Evolutionary conservation across 2,888 invertebrate genomes (phyloP), one percentile per base, ranked within the genome.

Genomic region (Campopleginae sp.): DNA sequence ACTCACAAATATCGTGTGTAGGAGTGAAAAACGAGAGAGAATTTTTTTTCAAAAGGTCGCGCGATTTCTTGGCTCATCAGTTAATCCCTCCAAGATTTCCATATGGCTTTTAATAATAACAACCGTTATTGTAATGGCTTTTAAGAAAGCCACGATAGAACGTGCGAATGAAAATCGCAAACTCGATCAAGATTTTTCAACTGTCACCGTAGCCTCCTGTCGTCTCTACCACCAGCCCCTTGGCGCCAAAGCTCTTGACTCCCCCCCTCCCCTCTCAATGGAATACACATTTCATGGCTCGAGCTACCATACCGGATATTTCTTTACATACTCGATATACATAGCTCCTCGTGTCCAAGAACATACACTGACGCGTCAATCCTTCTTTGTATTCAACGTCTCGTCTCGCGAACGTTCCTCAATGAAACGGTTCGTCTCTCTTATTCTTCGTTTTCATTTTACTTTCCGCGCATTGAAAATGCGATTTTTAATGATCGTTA

Each of bases 221-320:
- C 14, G 2, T 44, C 3, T 61, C 17, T 44, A 14, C 14, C 42
- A 71, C 42, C 27, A 14, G 27, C 48, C 61, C 76, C 74, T 58
- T 77, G 79, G 76, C 83, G 84, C 77, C 74, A 71, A 80, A 84
- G 76, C 77, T 75, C 80, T 70, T 44, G 81, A 84, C 75, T 86
- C 82, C 70, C 75, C 85, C 82, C 70, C 68, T 71, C 76, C 75
- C 61, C 66, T 72, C n/a, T n/a, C n/a, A n/a, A 83, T 68, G 81
- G 85, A 86, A 83, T 80, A 83, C 79, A 86, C 79, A 86, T 86
- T 86, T 86, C 86, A 86, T 79, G 82, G 86, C 80, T 86, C 80
- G 86, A 74, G 76, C 79, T 86, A 82, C 72, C 80, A 75, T 48
- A 75, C 76, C 76, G 70, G 76, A 82, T 77, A 77, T 77, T 23